Evolutionary conservation across 2,888 invertebrate species (phyloP).

Genomic region (Pseudolycoriella hygida): DNA sequence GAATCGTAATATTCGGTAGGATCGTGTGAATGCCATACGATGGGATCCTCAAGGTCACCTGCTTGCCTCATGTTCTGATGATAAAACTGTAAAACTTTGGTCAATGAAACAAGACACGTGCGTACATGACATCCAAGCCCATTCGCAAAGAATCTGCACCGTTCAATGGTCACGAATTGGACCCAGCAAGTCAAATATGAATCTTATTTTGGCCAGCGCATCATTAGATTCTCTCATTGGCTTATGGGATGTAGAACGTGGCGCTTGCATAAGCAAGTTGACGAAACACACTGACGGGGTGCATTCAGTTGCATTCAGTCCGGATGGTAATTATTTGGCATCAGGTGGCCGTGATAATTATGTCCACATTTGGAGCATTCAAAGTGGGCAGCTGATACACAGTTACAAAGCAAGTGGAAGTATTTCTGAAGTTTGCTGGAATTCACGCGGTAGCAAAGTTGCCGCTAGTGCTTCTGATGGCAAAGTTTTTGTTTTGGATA

Average conservation of each 20-base stretch:
- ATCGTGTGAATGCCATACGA: constrained; percentile 99
- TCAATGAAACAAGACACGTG: too few relatives aligned
- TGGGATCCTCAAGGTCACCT: constrained; percentile 99
- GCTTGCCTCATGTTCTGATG: too few relatives aligned
- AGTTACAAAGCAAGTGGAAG: constrained; percentile 97
- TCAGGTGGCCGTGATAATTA: constrained; percentile 98
- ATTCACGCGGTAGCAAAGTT: constrained; percentile 93
- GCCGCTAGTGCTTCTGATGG: constrained; percentile 98
- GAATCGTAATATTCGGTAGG: constrained; percentile 36
- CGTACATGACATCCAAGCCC: constrained; percentile 88
- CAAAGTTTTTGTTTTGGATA: constrained; percentile 83
- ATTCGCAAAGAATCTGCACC: constrained; percentile 97
- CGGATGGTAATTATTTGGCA: constrained; percentile 90
- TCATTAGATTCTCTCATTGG: constrained; percentile 98
- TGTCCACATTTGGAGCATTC: constrained; percentile 97
- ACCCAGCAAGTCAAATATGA: constrained; percentile 90
- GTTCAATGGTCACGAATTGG: constrained; percentile 99
- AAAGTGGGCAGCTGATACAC: constrained; percentile 87
- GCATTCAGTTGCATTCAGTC: too few relatives aligned
- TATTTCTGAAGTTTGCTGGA: constrained; percentile 99
- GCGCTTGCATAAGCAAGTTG: constrained; percentile 92
- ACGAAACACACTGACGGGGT: constrained; percentile 96
- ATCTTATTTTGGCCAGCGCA: too few relatives aligned
- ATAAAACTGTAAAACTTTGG: too few relatives aligned
- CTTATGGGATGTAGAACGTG: constrained; percentile 79